Base-by-base conservation (phyloP, 2,888 invertebrate species). In the Notocelia uddmanniana region DNA sequence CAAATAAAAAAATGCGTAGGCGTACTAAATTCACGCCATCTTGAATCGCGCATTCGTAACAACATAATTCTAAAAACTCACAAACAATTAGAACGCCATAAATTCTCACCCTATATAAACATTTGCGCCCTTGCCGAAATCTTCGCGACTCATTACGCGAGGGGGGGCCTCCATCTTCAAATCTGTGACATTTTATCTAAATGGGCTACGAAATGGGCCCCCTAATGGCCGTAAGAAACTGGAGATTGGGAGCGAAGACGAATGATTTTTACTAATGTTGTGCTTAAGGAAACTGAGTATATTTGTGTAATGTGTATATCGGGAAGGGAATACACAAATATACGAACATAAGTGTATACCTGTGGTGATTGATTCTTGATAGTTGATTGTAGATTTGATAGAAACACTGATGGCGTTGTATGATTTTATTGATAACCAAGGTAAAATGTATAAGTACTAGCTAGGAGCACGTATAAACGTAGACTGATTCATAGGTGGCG, bases 181-280 rank as follows among this genome's bases (percentile, higher is more conserved):
- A 93, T 93, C 93, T 93, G 88, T 89, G 92, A 91, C 93, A 89
- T 93, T 93, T 93, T 93, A 93, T 93, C 93, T 93, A 92, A 93
- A 93, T 93, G 93, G 93, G 92, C 90, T 88, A 86, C 89, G 89
- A 85, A 92, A 93, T 92, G 91, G 90, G 89, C 91, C 89, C 91
- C 88, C 91, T 93, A 93, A 93, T 93, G 93, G 91, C 91, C 90
- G 85, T 85, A 91, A 93, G 93, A 93, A 92, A 90, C 88, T 88
- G 85, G 79, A 78, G 82, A 79, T 80, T 74, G 75, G 82, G 82
- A 88, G 54, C 45, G 50, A 66, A 70, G 71, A 71, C 71, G 71
- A 18, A 71, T 71, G 71, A 71, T 71, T 71, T 71, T 71, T 71
- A 66, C 60, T 71, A 54, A 52, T 59, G 60, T 11, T 41, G 37